Evolutionary conservation across 2,888 invertebrate species (phyloP), one percentile per base, ranked within the genome.

Genomic region (Lepeophtheirus nordmannii): DNA sequence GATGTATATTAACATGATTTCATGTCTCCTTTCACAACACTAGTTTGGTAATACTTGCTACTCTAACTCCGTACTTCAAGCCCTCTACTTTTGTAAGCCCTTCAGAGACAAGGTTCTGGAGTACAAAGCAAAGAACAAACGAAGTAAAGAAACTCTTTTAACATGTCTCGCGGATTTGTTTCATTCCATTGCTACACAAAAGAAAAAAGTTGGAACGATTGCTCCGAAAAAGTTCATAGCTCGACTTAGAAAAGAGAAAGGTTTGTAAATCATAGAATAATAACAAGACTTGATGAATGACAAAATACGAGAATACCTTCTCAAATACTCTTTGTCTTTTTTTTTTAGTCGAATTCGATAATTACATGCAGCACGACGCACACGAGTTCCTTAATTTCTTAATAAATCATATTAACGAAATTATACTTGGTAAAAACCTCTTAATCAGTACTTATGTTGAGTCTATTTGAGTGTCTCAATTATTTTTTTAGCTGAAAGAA

Each of bases 21-120:
- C n/a, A 17, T 5, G 14, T 7, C 58, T 22, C 23, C 20, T 20
- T 17, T 58, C 30, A 30, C 30, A 30, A 2, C 2, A 30, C 30
- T 39, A 89, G 88, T 99, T 99, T 81, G 98, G 98, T 71, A 99
- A 99, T 79, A 99, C 98, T 39, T 99, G 98, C 79, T 99, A 99
- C 77, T 96, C 96, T 77, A 99, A 99, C 79, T 97, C 97, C 58
- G 98, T 99, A 71, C 82, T 99, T 70, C 98, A 99, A 83, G 98
- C 98, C 39, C 81, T 99, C 70, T 99, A 98, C 77, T 99, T 98
- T 78, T 99, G 98, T 79, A 89, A 92, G 74, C 98, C 98, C 68
- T 99, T 99, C 76, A 83, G 98, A 75, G 98, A 99, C 74, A 94
- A 91, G 79, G 94, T 99, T 65, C 81, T 99, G 69, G 94, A 94